Evolutionary conservation across 2,888 invertebrate species (phyloP).

Genomic region (Lissonota sp.): DNA sequence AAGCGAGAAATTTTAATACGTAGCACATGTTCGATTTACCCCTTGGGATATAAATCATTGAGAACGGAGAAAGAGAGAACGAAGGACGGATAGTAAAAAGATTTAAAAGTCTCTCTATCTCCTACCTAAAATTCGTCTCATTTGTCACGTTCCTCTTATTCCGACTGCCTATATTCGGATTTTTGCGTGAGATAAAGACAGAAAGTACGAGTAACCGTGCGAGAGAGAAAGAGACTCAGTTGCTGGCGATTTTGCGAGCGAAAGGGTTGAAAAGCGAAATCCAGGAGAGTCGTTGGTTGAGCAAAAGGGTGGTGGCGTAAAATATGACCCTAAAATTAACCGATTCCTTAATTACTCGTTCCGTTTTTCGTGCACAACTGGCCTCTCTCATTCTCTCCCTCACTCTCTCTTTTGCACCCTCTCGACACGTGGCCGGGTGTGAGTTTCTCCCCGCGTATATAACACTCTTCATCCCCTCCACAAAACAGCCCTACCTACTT

Average conservation of each 20-base stretch:
- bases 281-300: slow-evolving; percentile 26
- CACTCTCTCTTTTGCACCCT: slow-evolving; percentile 59
- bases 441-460: slow-evolving; percentile 56
- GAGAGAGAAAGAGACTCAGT: too few species aligned
- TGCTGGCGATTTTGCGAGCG: slow-evolving; percentile 29
- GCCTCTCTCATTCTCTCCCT: slow-evolving; percentile 45
- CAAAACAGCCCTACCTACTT: slow-evolving; percentile 11
- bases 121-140: not conserved
- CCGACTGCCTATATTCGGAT: not conserved
- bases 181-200: too few species aligned
- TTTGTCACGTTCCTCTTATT: slow-evolving; percentile 45
- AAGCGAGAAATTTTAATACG: slow-evolving; percentile 72
- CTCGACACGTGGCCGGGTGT: slow-evolving; percentile 57
- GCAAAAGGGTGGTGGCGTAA: slow-evolving; percentile 70
- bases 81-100: slow-evolving; percentile 34
- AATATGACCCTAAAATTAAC: slow-evolving; percentile 82
- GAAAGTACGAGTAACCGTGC: too few species aligned
- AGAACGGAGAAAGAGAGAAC: slow-evolving; percentile 9
- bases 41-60: slow-evolving; percentile 76
- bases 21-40: slow-evolving; percentile 76
- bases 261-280: slow-evolving; percentile 53
- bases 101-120: slow-evolving; percentile 54
- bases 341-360: slow-evolving; percentile 81
- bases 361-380: slow-evolving; percentile 71
- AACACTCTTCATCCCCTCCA: slow-evolving; percentile 44